Base-by-base conservation (phyloP, 2,113 vertebrate species). In the Coreoperca whiteheadi region DNA sequence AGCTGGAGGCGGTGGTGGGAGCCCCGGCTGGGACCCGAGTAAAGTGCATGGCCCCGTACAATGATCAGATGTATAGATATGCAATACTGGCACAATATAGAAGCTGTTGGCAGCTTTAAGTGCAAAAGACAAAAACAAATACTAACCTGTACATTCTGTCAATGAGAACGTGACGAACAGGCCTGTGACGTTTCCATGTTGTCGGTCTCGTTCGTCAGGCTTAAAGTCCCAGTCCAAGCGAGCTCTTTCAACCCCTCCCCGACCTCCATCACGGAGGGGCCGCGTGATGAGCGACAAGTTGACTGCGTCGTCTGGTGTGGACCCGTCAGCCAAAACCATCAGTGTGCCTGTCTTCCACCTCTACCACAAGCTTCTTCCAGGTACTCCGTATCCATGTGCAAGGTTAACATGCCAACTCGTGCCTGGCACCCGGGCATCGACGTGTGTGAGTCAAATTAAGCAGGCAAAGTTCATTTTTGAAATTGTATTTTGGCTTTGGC, bases 171-270 rank as follows among this genome's bases (percentile, higher is more conserved):
- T 16, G 9, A 54, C 16, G 5, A 23, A 50, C 20, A 15, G 18
- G 9, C 23, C 20, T 4, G 34, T 66, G 8, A 48, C 39, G 20
- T 51, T 56, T 65, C 8, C 7, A 37, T 54, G 5, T 32, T 72
- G 7, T 73, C 57, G 63, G 34, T 70, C 14, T 92, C 20, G 72
- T 9, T 32, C 50, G 2, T 41, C 86, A 99, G 98, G 98, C 53
- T 94, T 99, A 86, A 99, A 99, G 93, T 99, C 98, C 41, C 98
- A 99, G 56, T 99, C 98, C 54, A 99, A 99, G 88, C 96, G 98
- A 60, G 98, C 98, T 50, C 96, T 99, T 46, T 97, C 97, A 20
- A 97, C 97, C 0, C 98, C 98, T 32, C 98, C 98, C 39, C 96
- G 98, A n/a, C 98, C 98, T 34, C 98, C 98, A 0, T 99, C 98